Conservation (phyloP, 2,888 invertebrate species). For the Torymus texanus region DNA sequence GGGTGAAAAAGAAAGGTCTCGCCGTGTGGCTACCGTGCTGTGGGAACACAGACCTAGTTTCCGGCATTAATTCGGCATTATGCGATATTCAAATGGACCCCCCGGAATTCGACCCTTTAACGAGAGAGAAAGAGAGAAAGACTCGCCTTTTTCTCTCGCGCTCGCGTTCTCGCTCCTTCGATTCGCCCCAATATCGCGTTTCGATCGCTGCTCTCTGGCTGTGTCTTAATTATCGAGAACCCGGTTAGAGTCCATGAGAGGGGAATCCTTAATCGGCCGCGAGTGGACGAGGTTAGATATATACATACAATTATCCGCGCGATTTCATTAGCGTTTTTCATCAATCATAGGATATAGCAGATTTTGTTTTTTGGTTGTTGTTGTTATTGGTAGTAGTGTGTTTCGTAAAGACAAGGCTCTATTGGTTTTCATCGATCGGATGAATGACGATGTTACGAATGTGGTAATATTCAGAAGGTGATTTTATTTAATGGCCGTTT, state of each 20-base stretch:
- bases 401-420: conserved; percentile 16
- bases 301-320: conserved; percentile 43
- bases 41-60: conserved; percentile 62
- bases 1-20: conserved; percentile 45
- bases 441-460: not conserved
- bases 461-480: too few relatives aligned
- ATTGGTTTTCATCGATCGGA: conserved; percentile 11
- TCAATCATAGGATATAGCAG: conserved; percentile 20
- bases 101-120: conserved; percentile 70
- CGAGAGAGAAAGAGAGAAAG: conserved; percentile 58
- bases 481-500: too few relatives aligned
- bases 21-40: too few relatives aligned
- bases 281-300: conserved; percentile 1
- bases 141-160: conserved; percentile 48
- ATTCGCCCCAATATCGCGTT: conserved; percentile 35
- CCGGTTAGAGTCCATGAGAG: not conserved
- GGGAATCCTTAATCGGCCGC: conserved; percentile 35
- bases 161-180: conserved; percentile 43
- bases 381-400: not conserved
- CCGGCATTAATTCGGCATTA: conserved; percentile 74
- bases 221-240: conserved; percentile 44
- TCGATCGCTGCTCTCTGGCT: conserved; percentile 30
- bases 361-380: not conserved
- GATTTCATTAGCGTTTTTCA: conserved; percentile 49
- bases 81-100: conserved; percentile 74